Conservation (phyloP, 2,888 invertebrate genomes). For the Eupithecia pulchellata region DNA sequence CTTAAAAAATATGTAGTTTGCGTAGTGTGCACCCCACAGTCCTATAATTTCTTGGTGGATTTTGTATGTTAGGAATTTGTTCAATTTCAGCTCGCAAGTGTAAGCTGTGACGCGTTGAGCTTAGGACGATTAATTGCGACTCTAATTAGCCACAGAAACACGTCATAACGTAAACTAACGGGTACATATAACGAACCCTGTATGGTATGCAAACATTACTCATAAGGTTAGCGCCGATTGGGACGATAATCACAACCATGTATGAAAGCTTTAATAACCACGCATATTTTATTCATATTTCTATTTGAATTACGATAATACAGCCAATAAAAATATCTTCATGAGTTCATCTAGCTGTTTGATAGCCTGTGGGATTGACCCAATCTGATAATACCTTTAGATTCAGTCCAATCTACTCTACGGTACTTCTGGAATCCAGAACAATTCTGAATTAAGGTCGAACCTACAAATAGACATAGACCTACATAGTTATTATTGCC, state of each 20-base stretch:
- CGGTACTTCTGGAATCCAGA: slow-evolving; percentile 19
- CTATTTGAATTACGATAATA: slow-evolving; percentile 31
- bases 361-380: slow-evolving; percentile 27
- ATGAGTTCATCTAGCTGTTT: slow-evolving; percentile 26
- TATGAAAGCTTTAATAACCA: slow-evolving; percentile 3
- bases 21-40: no score
- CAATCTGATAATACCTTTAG: slow-evolving; percentile 24
- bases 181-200: no score
- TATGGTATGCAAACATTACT: no score
- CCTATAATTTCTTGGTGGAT: no score
- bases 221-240: not conserved
- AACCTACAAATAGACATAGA: slow-evolving; percentile 7
- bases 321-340: slow-evolving; percentile 27
- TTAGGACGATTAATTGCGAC: no score
- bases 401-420: slow-evolving; percentile 11
- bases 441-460: slow-evolving; percentile 8
- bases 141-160: no score
- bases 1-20: no score
- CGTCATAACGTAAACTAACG: no score
- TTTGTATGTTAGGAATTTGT: no score
- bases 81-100: no score
- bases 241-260: not conserved
- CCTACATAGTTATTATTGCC: not conserved
- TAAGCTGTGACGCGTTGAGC: no score
- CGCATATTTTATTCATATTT: slow-evolving; percentile 28